Conservation (phyloP, 2,113 vertebrate species). For the Athene cunicularia region DNA sequence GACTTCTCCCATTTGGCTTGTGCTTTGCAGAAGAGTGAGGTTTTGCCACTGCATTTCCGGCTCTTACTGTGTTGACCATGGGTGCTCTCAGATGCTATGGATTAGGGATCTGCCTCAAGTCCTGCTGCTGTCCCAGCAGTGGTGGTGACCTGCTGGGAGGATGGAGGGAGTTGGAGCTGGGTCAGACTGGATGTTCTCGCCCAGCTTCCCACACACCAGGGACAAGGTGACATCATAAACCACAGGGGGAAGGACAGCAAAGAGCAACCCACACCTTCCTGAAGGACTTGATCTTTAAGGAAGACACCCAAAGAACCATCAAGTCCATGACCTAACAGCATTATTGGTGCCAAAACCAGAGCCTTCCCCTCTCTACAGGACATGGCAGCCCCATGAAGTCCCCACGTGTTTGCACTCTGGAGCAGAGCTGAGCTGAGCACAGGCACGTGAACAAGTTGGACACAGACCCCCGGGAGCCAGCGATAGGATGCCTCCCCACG, state of each 20-base stretch:
- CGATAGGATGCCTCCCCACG: not conserved
- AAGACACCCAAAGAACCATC: not conserved
- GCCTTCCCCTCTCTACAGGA: not conserved
- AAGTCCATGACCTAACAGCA: not conserved
- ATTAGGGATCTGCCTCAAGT: accelerated
- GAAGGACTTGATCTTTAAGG: not conserved
- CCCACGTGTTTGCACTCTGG: not conserved
- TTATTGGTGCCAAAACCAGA: not conserved
- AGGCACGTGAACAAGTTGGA: not conserved
- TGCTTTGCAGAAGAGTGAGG: not conserved
- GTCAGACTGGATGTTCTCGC: not conserved
- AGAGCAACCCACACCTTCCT: not conserved
- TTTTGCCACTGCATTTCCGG: accelerated
- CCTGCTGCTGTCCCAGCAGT: not conserved
- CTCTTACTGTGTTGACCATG: accelerated
- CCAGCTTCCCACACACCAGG: not conserved
- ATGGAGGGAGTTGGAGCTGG: not conserved
- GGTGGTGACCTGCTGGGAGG: not conserved
- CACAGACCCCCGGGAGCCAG: not conserved
- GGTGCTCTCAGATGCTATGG: not conserved
- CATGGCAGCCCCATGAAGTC: not conserved
- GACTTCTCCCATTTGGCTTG: not conserved
- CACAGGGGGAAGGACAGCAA: not conserved
- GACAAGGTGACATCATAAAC: not conserved
- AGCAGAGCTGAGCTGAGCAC: not conserved